Percentiles rank a stretch among this genome's conserved stretches.
phyloP scores from a whole-genome alignment of 2,113 vertebrate genomes.

The Aplodontia rufa region DNA sequence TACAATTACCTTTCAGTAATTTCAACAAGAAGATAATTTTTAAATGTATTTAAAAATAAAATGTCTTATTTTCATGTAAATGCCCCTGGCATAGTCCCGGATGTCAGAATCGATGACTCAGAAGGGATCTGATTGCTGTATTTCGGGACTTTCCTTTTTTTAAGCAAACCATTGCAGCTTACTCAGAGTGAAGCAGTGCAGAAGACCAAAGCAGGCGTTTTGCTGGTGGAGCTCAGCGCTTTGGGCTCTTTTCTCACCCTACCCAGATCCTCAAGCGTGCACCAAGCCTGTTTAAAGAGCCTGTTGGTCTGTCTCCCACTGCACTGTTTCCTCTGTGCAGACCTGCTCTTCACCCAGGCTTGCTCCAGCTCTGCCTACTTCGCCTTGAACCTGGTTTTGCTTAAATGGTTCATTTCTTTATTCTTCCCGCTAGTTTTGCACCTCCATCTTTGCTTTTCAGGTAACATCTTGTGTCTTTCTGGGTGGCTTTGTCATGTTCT shows the following conservation, averaged over 20 bases:
- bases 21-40: conserved; percentile 44
- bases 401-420: background rate
- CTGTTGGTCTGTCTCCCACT: background rate
- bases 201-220: background rate
- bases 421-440: background rate
- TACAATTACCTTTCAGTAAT: background rate
- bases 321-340: background rate
- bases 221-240: background rate
- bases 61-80: background rate
- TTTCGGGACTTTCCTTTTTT: background rate
- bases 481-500: background rate
- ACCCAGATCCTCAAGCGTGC: background rate
- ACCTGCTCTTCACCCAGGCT: background rate
- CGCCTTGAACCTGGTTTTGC: background rate
- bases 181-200: conserved; percentile 7
- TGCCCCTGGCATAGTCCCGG: background rate
- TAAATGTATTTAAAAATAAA: background rate
- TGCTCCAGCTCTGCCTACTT: background rate
- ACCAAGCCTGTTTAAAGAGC: background rate
- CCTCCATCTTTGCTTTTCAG: background rate
- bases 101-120: conserved; percentile 23
- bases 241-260: background rate
- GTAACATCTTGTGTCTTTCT: background rate
- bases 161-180: conserved; percentile 32
- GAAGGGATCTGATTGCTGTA: conserved; percentile 23